Evolutionary conservation across 2,797 vertebrate genomes (phyloP).

Genomic region (Rousettus madagascariensis): DNA sequence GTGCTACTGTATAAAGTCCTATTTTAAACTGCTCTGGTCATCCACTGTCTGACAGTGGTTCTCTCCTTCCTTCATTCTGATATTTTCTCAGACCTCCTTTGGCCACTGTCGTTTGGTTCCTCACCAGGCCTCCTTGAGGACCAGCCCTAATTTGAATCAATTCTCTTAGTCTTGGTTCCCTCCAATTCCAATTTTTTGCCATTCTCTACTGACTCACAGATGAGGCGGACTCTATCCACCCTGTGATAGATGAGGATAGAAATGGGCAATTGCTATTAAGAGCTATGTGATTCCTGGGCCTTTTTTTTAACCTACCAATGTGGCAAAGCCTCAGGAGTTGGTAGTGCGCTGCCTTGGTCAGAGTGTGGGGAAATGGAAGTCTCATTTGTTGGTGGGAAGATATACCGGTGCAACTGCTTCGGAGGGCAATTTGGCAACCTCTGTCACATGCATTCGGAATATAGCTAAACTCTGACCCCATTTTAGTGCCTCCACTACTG

Average conservation of each 20-base stretch:
- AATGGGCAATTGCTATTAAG: accelerated
- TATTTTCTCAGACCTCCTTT: neutral
- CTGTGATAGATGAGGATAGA: neutral
- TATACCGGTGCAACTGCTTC: no score
- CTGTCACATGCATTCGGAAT: neutral
- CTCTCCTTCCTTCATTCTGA: neutral
- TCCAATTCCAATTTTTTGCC: neutral
- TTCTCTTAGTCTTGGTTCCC: neutral
- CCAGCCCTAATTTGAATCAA: neutral
- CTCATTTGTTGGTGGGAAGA: neutral
- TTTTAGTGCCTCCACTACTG: neutral
- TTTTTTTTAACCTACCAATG: neutral
- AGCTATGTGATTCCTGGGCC: neutral
- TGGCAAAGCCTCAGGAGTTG: neutral
- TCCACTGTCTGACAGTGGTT: no score
- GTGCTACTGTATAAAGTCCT: neutral
- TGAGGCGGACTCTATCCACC: neutral
- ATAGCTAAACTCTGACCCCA: neutral
- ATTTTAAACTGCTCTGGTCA: neutral
- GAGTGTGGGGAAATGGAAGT: neutral
- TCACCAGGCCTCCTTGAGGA: neutral
- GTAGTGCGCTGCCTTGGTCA: neutral
- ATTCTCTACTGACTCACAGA: neutral
- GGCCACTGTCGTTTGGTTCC: neutral
- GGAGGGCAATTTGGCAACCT: neutral